A percentile compares a stretch with the other conserved stretches of the same genome.
These are phyloP conservation scores for Ennomos fuscantarius DNA, from an alignment of 2,888 invertebrate genomes.

Conservation along the genomic window DNA sequence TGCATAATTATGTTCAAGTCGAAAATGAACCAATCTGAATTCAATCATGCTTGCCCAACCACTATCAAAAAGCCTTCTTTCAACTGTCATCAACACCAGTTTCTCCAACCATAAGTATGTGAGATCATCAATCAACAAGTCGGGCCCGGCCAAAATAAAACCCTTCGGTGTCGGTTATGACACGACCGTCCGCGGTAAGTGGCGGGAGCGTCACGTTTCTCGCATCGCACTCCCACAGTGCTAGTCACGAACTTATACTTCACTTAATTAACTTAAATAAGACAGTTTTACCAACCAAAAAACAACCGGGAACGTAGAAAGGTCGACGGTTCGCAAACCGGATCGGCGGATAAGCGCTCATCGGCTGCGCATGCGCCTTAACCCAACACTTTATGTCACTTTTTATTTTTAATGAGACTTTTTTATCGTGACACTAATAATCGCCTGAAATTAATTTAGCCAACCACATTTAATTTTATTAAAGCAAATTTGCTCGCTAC, in stretches of 20 bases:
- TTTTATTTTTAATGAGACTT: slow-evolving; percentile 74
- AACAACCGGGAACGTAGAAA: slow-evolving; percentile 63
- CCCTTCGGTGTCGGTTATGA: slow-evolving; percentile 42
- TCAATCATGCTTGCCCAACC: too few relatives aligned
- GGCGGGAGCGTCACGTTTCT: slow-evolving; percentile 62
- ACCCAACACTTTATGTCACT: slow-evolving; percentile 69
- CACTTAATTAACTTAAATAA: slow-evolving; percentile 84
- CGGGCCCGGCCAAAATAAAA: slow-evolving; percentile 13
- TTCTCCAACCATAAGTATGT: neutral
- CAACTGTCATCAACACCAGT: neutral
- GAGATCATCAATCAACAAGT: slow-evolving; percentile 15
- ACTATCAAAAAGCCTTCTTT: too few relatives aligned
- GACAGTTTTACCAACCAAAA: slow-evolving; percentile 79
- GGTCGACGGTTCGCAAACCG: slow-evolving; percentile 73
- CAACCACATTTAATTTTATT: slow-evolving; percentile 29
- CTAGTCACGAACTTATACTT: slow-evolving; percentile 85
- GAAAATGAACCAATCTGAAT: too few relatives aligned
- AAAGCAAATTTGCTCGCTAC: slow-evolving; percentile 5
- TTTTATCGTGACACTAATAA: slow-evolving; percentile 60
- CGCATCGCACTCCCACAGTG: slow-evolving; percentile 66
- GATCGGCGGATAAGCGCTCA: slow-evolving; percentile 54
- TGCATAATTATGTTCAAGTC: too few relatives aligned
- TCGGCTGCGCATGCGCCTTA: slow-evolving; percentile 52
- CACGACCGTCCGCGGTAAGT: slow-evolving; percentile 52
- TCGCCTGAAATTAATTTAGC: slow-evolving; percentile 50